phyloP scores from a whole-genome alignment of 1,140 invertebrate species.

The Eueides isabella region DNA sequence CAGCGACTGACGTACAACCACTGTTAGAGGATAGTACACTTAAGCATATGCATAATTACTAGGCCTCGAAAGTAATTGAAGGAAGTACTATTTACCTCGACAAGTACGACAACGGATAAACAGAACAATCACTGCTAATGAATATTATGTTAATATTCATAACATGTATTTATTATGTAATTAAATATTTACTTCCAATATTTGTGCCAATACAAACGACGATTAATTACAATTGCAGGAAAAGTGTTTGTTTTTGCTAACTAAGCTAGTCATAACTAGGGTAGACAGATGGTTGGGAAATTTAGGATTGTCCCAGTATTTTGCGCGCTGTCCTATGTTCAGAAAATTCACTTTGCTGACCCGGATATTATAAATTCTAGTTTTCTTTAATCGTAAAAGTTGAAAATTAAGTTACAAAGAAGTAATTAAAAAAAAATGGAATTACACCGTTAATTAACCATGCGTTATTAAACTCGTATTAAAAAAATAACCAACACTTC shows the following conservation, averaged over 20 bases:
- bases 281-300: too few relatives aligned
- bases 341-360: too few relatives aligned
- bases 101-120: background rate
- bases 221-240: background rate
- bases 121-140: background rate
- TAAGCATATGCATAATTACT: conserved; percentile 4
- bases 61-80: conserved; percentile 8
- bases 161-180: background rate
- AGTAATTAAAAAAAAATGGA: too few relatives aligned
- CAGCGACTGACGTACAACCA: background rate
- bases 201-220: background rate
- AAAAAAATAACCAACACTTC: too few relatives aligned
- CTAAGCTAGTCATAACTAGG: too few relatives aligned
- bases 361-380: too few relatives aligned
- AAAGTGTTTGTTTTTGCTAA: background rate
- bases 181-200: background rate
- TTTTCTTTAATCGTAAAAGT: too few relatives aligned
- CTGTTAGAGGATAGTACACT: conserved; percentile 22
- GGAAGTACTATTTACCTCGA: conserved; percentile 12
- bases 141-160: background rate
- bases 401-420: too few relatives aligned
- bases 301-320: too few relatives aligned
- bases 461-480: too few relatives aligned
- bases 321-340: too few relatives aligned
- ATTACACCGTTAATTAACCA: too few relatives aligned